These are phyloP conservation scores for Halyomorpha halys DNA, from an alignment of 1,140 invertebrate genomes.

Conservation along the genomic window DNA sequence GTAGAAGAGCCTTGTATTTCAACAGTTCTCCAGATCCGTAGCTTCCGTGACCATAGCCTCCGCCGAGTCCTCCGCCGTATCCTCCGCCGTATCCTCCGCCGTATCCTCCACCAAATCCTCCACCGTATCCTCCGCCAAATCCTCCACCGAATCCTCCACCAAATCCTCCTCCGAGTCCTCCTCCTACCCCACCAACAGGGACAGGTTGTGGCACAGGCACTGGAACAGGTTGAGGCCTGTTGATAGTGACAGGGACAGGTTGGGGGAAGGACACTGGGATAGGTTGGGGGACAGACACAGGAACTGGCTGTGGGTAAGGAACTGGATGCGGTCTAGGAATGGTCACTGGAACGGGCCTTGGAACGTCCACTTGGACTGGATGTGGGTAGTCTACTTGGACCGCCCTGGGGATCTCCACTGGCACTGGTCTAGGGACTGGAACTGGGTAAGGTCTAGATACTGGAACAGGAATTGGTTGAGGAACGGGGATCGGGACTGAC, in stretches of 20 bases:
- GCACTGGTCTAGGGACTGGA: neutral
- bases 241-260: neutral
- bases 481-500: neutral
- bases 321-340: neutral
- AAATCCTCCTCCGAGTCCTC: too few species aligned
- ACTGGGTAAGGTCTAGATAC: neutral
- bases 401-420: neutral
- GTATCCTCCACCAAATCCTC: too few species aligned
- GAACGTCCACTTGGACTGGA: neutral
- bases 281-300: neutral
- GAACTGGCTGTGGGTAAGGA: neutral
- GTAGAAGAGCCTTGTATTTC: too few species aligned
- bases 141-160: too few species aligned
- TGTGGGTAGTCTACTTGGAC: neutral
- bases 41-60: too few species aligned
- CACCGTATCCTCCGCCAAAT: too few species aligned
- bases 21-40: too few species aligned
- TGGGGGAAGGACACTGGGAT: neutral
- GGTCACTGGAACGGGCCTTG: neutral
- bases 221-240: neutral
- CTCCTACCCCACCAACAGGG: neutral
- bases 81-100: too few species aligned
- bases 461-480: neutral
- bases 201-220: neutral
- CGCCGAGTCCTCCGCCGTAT: too few species aligned